Evolutionary conservation across 2,888 invertebrate species (phyloP).

Genomic region (Atethmia centrago): DNA sequence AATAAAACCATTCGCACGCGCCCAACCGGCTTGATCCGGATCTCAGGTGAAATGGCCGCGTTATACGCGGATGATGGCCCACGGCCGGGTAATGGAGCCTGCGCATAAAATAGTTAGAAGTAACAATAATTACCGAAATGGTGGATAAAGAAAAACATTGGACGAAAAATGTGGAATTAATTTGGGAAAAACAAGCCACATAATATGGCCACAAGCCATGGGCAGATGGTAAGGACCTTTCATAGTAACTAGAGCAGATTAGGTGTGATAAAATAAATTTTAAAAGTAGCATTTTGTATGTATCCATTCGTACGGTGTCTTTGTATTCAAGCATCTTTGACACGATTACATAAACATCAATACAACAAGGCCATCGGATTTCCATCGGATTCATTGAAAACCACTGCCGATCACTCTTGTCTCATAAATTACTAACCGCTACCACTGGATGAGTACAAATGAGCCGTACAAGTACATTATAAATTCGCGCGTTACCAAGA

Average conservation of each 20-base stretch:
- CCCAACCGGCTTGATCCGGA: constrained; percentile 67
- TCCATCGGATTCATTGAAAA: constrained; percentile 40
- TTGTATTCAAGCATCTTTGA: constrained; percentile 10
- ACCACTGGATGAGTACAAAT: constrained; percentile 49
- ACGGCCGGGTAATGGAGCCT: constrained; percentile 11
- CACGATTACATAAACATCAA: constrained; percentile 28
- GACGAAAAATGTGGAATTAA: constrained; percentile 3
- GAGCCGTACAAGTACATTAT: constrained; percentile 44
- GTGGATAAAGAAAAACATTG: constrained; percentile 7
- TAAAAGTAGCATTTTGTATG: neutral
- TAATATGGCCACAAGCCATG: neutral
- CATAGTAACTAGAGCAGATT: neutral
- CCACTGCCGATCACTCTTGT: constrained; percentile 28
- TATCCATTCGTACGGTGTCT: neutral
- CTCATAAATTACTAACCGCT: constrained; percentile 44
- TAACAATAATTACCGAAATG: constrained; percentile 45
- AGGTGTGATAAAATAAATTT: neutral
- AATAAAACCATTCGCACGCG: constrained; percentile 80
- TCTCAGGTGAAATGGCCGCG: constrained; percentile 70
- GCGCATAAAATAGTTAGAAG: constrained; percentile 30
- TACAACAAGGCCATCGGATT: constrained; percentile 48
- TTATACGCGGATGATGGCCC: constrained; percentile 59
- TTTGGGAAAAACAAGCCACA: neutral
- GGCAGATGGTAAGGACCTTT: neutral
- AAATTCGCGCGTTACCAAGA: constrained; percentile 42